Conservation (phyloP, 2,113 vertebrate species). For the Gnathonemus echidnorhynchus region DNA sequence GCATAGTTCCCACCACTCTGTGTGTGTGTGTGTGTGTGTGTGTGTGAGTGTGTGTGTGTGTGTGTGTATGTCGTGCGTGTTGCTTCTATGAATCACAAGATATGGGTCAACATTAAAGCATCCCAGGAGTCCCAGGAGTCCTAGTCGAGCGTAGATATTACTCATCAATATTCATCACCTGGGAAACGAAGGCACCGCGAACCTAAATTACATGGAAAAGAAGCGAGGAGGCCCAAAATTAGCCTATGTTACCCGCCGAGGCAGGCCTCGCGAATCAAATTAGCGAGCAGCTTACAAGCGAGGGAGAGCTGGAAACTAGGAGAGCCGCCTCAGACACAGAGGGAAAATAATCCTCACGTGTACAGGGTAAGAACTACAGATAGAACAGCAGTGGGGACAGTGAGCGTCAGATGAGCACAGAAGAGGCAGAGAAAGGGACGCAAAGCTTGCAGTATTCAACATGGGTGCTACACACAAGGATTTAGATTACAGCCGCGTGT, state of each 20-base stretch:
- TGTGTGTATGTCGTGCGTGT: not conserved
- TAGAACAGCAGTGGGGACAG: not conserved
- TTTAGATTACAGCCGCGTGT: not conserved
- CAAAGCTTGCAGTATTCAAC: not conserved
- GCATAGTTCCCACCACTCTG: not conserved
- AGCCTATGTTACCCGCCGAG: not conserved
- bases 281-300: not conserved
- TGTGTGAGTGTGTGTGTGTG: not conserved
- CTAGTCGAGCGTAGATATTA: not conserved
- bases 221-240: not conserved
- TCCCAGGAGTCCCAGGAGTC: not conserved
- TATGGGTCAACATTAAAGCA: not conserved
- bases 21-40: not conserved
- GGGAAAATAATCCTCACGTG: not conserved
- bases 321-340: not conserved
- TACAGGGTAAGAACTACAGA: not conserved
- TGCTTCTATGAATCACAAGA: not conserved
- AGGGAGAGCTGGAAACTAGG: not conserved
- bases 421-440: not conserved
- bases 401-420: not conserved
- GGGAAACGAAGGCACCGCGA: not conserved
- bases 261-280: not conserved
- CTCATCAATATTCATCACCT: conserved; percentile 14
- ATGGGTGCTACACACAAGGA: too few species aligned
- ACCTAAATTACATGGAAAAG: conserved; percentile 11